Percentiles rank a stretch among this genome's conserved stretches.
phyloP scores from a whole-genome alignment of 2,888 invertebrate genomes.

The Lepidonotus clava region DNA sequence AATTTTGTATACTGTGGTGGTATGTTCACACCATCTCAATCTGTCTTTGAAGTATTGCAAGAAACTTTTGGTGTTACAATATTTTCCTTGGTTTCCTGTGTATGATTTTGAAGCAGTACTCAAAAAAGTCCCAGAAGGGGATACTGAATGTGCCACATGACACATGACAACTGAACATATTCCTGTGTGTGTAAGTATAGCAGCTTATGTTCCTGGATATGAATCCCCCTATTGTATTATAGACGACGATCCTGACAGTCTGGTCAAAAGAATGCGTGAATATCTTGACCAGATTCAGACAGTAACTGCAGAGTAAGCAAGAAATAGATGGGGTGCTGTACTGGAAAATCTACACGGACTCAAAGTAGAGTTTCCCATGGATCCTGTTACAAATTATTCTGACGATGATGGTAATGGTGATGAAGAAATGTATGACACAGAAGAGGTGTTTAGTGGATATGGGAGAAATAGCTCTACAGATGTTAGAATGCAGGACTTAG shows the following conservation, averaged over 20 bases:
- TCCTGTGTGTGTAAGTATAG: background rate
- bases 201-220: background rate
- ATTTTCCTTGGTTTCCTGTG: background rate
- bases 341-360: background rate
- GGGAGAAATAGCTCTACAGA: too few species aligned
- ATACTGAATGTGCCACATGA: background rate
- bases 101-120: constrained; percentile 19
- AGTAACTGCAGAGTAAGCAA: background rate
- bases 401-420: background rate
- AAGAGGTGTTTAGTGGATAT: too few species aligned
- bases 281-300: background rate
- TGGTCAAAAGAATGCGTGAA: background rate
- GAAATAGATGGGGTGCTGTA: background rate
- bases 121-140: background rate
- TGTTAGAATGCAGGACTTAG: too few species aligned
- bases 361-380: background rate
- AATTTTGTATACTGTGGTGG: background rate
- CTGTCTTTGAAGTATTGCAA: constrained; percentile 39
- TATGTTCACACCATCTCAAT: background rate
- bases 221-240: background rate
- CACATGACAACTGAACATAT: background rate
- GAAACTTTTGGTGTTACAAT: background rate
- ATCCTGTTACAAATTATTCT: background rate
- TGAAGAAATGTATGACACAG: background rate
- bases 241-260: constrained; percentile 14